Percentiles rank a stretch among this genome's conserved stretches.
These are phyloP conservation scores for Oopsacas minuta DNA, from an alignment of 37 sponge, comb jelly and placozoan genomes.

Conservation along the genomic window DNA sequence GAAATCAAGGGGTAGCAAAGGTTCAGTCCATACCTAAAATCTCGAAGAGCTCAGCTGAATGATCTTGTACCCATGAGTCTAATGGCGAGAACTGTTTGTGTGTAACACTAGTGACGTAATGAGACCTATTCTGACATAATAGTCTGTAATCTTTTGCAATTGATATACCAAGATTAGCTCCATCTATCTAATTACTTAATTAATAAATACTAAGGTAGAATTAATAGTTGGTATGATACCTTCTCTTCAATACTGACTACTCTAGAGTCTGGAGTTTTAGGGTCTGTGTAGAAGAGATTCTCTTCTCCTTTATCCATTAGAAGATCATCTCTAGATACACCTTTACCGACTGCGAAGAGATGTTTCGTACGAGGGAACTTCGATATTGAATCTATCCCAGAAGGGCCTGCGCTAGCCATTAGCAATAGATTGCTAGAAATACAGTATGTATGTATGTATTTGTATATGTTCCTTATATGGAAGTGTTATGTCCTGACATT, in stretches of 20 bases:
- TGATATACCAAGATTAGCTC: conserved; percentile 81
- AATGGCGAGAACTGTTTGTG: conserved; percentile 65
- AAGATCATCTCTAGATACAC: conserved; percentile 75
- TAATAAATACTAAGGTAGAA: background rate
- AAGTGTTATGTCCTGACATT: background rate
- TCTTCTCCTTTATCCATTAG: conserved; percentile 66
- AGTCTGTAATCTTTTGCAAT: conserved; percentile 30
- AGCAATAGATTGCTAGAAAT: background rate
- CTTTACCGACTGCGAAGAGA: conserved; percentile 70
- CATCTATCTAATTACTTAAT: conserved; percentile 31
- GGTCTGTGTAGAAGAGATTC: conserved; percentile 37
- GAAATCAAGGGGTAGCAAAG: no score
- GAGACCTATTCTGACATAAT: conserved; percentile 60
- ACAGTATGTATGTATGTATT: background rate
- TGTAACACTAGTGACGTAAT: conserved; percentile 55
- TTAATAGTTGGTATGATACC: conserved; percentile 26
- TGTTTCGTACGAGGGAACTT: conserved; percentile 78
- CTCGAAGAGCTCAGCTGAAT: conserved; percentile 38
- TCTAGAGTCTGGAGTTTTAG: background rate
- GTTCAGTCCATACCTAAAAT: conserved; percentile 18
- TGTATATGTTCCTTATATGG: background rate
- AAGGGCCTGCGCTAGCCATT: background rate
- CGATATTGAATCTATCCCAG: conserved; percentile 27
- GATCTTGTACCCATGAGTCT: conserved; percentile 62
- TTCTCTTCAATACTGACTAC: conserved; percentile 65